Base-by-base conservation (phyloP, 1,140 invertebrate species). In the Elymnias hypermnestra region DNA sequence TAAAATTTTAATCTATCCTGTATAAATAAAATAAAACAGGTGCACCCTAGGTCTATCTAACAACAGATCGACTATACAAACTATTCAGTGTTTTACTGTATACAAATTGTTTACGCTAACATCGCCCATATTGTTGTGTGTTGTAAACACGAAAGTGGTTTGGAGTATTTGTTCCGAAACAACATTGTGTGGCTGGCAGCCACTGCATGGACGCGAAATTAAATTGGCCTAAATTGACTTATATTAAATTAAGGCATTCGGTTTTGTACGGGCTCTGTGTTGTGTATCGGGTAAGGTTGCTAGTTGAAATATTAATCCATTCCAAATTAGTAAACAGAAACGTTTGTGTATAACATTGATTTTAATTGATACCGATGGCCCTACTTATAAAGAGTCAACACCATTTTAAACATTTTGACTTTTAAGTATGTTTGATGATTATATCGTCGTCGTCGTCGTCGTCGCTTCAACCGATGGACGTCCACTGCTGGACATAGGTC, bases 171-270 rank as follows among this genome's bases (percentile, higher is more conserved):
- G 33, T 28, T 22, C 6, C 38, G 29, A 17, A 36, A 38, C 31
- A 46, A 44, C 25, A 43, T 40, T 29, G 37, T 40, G 49, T 41
- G 49, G 53, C 49, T 57, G 44, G 53, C 50, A 53, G 37, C 46
- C 56, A 57, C 64, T 72, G 73, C 66, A 73, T 68, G 69, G 61
- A 55, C 73, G 64, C 61, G 58, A 68, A 81, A 78, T 77, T 71
- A 81, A 83, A 81, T 81, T 81, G 72, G 72, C 69, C 69, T 59
- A 73, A 83, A 83, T 83, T 78, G 76, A 76, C 79, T 81, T 72
- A 63, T 78, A 78, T 81, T 71, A 75, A 81, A 81, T 83, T 78
- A 81, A 71, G 72, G 72, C 63, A 72, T 76, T 83, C 63, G 65
- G 76, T 81, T 72, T 78, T 76, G 74, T 72, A 54, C 65, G 65